Evolutionary conservation across 2,113 vertebrate genomes (phyloP).

Genomic region (Xyliphius kryptos): DNA sequence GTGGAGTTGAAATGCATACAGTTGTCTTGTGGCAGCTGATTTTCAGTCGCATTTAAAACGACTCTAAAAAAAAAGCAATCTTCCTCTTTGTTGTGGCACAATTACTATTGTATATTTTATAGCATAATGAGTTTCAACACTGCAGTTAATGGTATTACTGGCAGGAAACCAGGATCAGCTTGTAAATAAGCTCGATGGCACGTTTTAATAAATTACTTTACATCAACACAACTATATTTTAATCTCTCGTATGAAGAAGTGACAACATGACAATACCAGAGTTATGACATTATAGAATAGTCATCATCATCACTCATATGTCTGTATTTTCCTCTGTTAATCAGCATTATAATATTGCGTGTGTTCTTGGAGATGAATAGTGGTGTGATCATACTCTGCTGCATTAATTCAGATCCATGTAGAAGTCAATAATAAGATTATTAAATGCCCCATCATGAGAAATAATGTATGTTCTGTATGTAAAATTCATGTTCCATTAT

Average conservation of each 20-base stretch:
- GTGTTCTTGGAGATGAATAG: conserved; percentile 38
- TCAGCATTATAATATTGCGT: conserved; percentile 43
- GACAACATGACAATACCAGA: conserved; percentile 69
- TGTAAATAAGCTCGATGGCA: conserved; percentile 65
- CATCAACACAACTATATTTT: conserved; percentile 68
- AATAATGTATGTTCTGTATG: no score
- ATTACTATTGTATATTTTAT: conserved; percentile 69
- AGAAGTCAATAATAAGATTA: no score
- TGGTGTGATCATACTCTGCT: conserved; percentile 33
- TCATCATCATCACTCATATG: conserved; percentile 65
- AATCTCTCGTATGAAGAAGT: conserved; percentile 69
- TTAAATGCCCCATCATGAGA: no score
- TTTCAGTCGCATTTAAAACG: conserved; percentile 56
- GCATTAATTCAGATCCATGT: conserved; percentile 8
- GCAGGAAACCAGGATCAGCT: conserved; percentile 58
- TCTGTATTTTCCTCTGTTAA: conserved; percentile 53
- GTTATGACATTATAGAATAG: conserved; percentile 71
- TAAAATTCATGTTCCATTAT: no score
- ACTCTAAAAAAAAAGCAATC: conserved; percentile 49
- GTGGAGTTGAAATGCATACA: conserved; percentile 16
- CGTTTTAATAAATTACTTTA: conserved; percentile 67
- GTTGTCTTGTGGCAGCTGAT: conserved; percentile 41
- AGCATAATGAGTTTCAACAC: conserved; percentile 61
- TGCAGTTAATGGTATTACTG: conserved; percentile 66
- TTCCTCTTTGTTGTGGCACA: conserved; percentile 57